phyloP scores from a whole-genome alignment of 2,113 vertebrate genomes.

The Macrotis lagotis region DNA sequence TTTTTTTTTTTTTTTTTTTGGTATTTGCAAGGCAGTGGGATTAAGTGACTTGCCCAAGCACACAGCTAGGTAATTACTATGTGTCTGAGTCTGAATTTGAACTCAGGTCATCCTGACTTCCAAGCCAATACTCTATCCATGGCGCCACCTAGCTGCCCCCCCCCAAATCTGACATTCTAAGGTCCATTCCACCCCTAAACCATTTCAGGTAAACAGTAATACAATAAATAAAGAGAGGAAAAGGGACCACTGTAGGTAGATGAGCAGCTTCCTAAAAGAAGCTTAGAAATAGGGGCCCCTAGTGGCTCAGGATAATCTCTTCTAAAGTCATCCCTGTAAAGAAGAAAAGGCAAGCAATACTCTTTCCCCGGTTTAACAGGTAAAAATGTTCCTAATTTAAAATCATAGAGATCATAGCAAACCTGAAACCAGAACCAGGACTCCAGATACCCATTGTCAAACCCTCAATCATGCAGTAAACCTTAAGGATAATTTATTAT shows the following conservation, averaged over 20 bases:
- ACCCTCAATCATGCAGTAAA: neutral
- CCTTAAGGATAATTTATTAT: neutral
- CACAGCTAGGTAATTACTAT: too few species aligned
- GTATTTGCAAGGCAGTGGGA: too few species aligned
- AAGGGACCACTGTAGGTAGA: neutral
- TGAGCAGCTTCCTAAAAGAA: neutral
- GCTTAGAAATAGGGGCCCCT: neutral
- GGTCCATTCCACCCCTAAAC: neutral
- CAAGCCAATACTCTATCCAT: too few species aligned
- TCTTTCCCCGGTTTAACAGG: neutral
- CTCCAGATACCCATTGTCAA: neutral
- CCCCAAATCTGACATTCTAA: neutral
- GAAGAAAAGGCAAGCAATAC: neutral
- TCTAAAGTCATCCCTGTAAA: neutral
- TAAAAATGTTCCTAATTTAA: neutral
- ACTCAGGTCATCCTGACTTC: too few species aligned
- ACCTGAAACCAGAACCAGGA: neutral
- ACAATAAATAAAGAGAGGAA: neutral
- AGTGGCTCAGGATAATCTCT: neutral
- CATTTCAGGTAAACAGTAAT: neutral
- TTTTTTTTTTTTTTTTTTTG: too few species aligned
- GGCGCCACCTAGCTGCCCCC: too few species aligned
- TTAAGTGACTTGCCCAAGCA: too few species aligned
- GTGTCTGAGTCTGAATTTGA: too few species aligned
- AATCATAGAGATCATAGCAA: neutral